Percentiles rank a stretch among this genome's conserved stretches.
Conservation (phyloP, 2,113 vertebrate genomes). For the Lasiurus cinereus region DNA sequence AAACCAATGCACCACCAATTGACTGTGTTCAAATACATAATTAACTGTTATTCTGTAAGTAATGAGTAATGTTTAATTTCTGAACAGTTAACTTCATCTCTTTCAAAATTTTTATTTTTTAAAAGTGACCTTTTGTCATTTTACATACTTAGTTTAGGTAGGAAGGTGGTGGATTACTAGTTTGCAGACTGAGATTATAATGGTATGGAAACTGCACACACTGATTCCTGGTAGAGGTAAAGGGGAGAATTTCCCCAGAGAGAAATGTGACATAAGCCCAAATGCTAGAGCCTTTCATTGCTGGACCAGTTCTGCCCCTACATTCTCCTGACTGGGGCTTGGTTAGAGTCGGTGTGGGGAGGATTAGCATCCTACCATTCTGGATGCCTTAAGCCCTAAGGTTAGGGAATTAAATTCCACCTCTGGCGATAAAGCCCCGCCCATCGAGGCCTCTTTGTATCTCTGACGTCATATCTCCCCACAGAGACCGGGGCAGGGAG, state of each 20-base stretch:
- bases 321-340: not conserved
- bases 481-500: not conserved
- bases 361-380: not conserved
- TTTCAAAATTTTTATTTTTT: slow-evolving; percentile 43
- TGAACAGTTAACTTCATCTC: slow-evolving; percentile 48
- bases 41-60: not conserved
- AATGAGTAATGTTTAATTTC: slow-evolving; percentile 43
- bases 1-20: not conserved
- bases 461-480: not conserved
- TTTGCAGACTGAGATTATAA: not conserved
- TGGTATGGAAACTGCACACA: not conserved
- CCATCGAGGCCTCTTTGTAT: not conserved
- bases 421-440: not conserved
- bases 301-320: not conserved
- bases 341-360: not conserved
- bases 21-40: not conserved
- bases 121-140: slow-evolving; percentile 35
- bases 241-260: slow-evolving; percentile 6
- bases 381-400: not conserved
- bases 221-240: not conserved
- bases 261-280: not conserved
- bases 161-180: not conserved
- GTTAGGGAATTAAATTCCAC: slow-evolving; percentile 12
- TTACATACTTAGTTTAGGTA: not conserved
- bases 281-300: not conserved